phyloP scores from a whole-genome alignment of 2,113 vertebrate species.

The Gymnarchus niloticus region DNA sequence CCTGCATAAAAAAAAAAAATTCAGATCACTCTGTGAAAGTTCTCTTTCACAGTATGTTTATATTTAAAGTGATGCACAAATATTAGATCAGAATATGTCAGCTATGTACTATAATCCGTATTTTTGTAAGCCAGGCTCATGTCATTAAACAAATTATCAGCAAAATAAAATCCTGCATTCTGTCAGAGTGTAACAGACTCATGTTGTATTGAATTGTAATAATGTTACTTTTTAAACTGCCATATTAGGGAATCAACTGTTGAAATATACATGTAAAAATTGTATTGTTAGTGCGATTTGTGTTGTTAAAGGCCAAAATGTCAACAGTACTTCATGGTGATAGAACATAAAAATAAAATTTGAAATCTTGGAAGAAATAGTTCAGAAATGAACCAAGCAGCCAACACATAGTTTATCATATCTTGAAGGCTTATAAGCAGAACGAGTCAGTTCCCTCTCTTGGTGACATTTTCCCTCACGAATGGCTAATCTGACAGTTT shows the following conservation, averaged over 20 bases:
- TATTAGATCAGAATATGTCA: too few relatives aligned
- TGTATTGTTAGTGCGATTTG: not conserved
- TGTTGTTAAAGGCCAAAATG: not conserved
- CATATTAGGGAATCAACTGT: not conserved
- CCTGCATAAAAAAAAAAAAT: not conserved
- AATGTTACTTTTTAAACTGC: not conserved
- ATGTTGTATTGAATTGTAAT: not conserved
- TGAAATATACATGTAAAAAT: not conserved
- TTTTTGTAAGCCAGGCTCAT: not conserved
- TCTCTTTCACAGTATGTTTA: not conserved
- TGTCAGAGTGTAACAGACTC: not conserved
- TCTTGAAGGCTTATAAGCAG: not conserved
- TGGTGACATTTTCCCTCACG: slow-evolving; percentile 16
- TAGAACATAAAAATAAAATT: not conserved
- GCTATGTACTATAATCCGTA: not conserved
- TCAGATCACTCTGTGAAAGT: not conserved
- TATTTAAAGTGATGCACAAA: too few relatives aligned
- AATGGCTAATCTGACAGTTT: slow-evolving; percentile 6
- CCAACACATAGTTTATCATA: not conserved
- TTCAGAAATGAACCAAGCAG: not conserved
- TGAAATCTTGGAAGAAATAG: not conserved
- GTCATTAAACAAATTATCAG: not conserved
- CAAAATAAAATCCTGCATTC: not conserved
- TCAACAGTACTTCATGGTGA: not conserved
- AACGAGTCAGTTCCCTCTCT: slow-evolving; percentile 10